Percentiles rank a stretch among this genome's conserved stretches.
phyloP scores from a whole-genome alignment of 2,797 vertebrate species.

The Sylvilagus floridanus region DNA sequence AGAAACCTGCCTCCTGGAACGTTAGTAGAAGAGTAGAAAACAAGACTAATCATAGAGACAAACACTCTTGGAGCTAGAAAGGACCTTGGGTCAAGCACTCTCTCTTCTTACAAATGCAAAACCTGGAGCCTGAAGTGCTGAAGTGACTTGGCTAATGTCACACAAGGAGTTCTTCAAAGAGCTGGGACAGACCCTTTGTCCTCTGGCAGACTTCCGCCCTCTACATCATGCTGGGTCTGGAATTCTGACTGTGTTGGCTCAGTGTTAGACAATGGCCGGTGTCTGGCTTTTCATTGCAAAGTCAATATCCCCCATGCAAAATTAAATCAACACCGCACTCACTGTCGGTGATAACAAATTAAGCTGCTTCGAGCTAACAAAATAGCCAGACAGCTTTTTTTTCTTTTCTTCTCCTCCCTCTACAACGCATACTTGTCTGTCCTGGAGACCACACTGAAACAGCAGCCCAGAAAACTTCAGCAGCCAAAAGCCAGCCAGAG shows the following conservation, averaged over 20 bases:
- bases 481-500: background rate
- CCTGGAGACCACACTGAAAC: background rate
- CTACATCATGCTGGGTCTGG: conserved; percentile 35
- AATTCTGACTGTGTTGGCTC: background rate
- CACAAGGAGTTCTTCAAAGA: conserved; percentile 26
- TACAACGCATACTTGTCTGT: background rate
- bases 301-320: conserved; percentile 65
- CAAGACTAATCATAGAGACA: background rate
- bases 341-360: conserved; percentile 57
- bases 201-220: conserved; percentile 12
- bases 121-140: background rate
- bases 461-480: background rate
- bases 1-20: conserved; percentile 8
- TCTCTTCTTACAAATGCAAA: background rate
- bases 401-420: background rate
- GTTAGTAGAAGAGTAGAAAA: conserved; percentile 19
- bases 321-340: conserved; percentile 63
- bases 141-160: background rate
- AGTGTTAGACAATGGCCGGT: conserved; percentile 60
- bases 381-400: conserved; percentile 4
- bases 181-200: conserved; percentile 39
- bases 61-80: background rate
- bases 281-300: conserved; percentile 71
- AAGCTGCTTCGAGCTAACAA: conserved; percentile 61
- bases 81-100: background rate